Evolutionary conservation across 2,888 invertebrate species (phyloP).

Genomic region (Colletes collaris): DNA sequence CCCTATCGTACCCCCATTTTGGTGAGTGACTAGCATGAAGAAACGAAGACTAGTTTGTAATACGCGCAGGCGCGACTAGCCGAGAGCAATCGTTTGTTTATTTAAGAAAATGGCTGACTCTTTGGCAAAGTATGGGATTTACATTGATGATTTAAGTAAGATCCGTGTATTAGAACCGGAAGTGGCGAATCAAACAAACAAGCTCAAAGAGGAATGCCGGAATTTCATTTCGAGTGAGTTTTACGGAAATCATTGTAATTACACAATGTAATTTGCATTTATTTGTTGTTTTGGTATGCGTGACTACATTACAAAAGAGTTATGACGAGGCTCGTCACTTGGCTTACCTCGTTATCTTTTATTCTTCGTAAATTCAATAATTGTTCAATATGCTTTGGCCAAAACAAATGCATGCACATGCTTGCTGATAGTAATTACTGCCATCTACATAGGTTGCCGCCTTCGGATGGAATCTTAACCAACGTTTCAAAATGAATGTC

Average conservation of each 20-base stretch:
- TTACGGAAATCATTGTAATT: constrained; percentile 1
- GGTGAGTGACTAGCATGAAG: constrained; percentile 60
- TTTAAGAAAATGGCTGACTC: constrained; percentile 87
- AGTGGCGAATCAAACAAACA: constrained; percentile 90
- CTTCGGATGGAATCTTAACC: constrained; percentile 19
- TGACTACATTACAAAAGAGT: neutral
- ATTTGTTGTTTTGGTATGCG: neutral
- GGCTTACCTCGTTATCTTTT: constrained; percentile 32
- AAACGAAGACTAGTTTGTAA: constrained; percentile 36
- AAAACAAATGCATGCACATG: constrained; percentile 40
- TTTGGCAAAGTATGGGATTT: constrained; percentile 90
- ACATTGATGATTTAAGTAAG: constrained; percentile 95
- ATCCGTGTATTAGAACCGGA: constrained; percentile 91
- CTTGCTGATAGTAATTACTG: constrained; percentile 45
- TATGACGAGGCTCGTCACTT: constrained; percentile 6
- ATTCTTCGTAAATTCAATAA: constrained; percentile 13
- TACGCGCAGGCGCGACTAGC: constrained; percentile 46
- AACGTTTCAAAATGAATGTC: constrained; percentile 17
- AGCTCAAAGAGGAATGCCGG: constrained; percentile 93
- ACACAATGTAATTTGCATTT: neutral
- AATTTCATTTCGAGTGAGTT: constrained; percentile 93
- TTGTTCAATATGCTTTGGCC: constrained; percentile 1
- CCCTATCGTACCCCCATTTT: constrained; percentile 59
- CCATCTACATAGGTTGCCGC: constrained; percentile 52
- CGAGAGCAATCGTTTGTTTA: constrained; percentile 51